Percentiles rank a stretch among this genome's conserved stretches.
Conservation (phyloP, 2,113 vertebrate genomes). For the Sterrhoptilus dennistouni region DNA sequence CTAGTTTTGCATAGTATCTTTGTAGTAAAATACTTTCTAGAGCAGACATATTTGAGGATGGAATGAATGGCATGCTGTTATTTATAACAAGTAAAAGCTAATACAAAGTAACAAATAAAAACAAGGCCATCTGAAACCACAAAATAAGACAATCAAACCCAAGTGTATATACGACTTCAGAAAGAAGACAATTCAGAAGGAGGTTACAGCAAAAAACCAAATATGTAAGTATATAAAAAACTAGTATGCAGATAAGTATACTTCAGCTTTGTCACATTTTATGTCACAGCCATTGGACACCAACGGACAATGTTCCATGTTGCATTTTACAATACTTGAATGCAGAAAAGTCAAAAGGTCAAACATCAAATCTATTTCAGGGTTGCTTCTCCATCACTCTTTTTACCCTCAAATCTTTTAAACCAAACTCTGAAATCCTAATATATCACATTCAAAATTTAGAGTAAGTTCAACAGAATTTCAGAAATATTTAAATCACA, state of each 20-base stretch:
- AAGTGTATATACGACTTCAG: background rate
- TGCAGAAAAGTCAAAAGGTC: background rate
- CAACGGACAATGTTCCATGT: background rate
- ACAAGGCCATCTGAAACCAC: background rate
- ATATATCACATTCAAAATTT: background rate
- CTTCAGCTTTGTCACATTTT: background rate
- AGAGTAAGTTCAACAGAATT: background rate
- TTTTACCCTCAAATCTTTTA: background rate
- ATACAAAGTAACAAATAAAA: background rate
- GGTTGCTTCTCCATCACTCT: background rate
- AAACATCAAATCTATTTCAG: background rate
- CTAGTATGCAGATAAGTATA: background rate
- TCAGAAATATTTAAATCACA: background rate
- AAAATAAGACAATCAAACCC: background rate
- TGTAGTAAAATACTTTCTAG: background rate
- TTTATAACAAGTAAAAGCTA: background rate
- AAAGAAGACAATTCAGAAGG: background rate
- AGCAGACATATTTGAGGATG: background rate
- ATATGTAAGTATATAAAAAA: background rate
- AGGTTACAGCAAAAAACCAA: background rate
- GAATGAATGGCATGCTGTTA: background rate
- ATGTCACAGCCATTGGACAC: background rate
- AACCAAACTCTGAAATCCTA: background rate
- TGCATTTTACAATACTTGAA: background rate
- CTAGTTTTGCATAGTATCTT: background rate